Base-by-base conservation (phyloP, 2,888 invertebrate genomes). In the Cepaea hortensis region DNA sequence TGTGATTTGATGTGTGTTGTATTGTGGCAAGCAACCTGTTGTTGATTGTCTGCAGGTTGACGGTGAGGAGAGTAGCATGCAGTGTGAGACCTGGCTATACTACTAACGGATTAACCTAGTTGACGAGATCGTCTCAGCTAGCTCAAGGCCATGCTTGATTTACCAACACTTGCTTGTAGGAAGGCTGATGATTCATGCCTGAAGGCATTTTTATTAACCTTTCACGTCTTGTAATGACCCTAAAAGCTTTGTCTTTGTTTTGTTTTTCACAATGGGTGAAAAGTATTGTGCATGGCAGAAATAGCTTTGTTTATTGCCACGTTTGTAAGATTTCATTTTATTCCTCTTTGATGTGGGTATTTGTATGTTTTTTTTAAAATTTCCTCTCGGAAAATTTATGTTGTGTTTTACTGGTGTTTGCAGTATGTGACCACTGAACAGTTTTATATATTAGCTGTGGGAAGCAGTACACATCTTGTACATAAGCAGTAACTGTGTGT, bases 331-430 rank as follows among this genome's bases (percentile, higher is more conserved):
- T 68, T 82, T 73, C 55, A 6, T 23, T 55, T 55, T 82, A 35
- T 72, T 35, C 55, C 73, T 72, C 82, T 72, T 82, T 82, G 61
- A 82, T 70, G 82, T 82, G 82, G 82, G 50, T 73, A 82, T 61
- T 55, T 46, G 68, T 70, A 15, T 46, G 48, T 15, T 55, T 55
- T 55, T 55, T 55, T 55, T 55, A 55, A 55, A 9, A 2, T 48
- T 76, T 76, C 4, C 7, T 55, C 35, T 48, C 18, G 48, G 50
- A 9, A 55, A 35, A 50, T 73, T 72, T 81, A 3, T 72, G 48
- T 85, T 73, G 84, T 85, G 68, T 85, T 79, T 84, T 62, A 20
- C 84, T 77, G 65, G 77, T 77, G 77, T 84, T 84, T 84, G 83
- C 83, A 83, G 73, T 83, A 75, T 62, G 46, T 75, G 75, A 75